Percentiles rank a stretch among this genome's conserved stretches.
phyloP scores from a whole-genome alignment of 2,113 vertebrate genomes.

The Entomyzon cyanotis region DNA sequence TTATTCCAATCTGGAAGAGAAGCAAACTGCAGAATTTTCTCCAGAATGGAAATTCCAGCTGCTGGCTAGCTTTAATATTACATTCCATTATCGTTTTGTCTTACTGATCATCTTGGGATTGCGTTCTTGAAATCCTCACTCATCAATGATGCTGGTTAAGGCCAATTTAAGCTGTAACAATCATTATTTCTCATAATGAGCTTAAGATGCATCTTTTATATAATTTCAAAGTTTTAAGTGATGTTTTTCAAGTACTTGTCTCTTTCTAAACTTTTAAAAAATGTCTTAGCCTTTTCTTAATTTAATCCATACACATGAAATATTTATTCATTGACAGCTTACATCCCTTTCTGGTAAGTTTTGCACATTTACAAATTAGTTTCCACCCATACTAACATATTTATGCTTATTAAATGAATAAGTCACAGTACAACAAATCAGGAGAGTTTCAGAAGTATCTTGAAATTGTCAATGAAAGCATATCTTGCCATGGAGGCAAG shows the following conservation, averaged over 20 bases:
- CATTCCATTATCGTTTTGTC: neutral
- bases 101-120: neutral
- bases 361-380: neutral
- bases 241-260: neutral
- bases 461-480: neutral
- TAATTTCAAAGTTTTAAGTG: neutral
- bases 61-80: neutral
- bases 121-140: neutral
- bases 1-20: constrained; percentile 26
- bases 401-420: neutral
- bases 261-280: neutral
- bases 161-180: neutral
- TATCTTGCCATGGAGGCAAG: neutral
- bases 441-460: neutral
- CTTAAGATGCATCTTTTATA: neutral
- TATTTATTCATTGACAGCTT: neutral
- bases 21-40: constrained; percentile 1
- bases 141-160: neutral
- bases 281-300: neutral
- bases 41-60: constrained; percentile 45
- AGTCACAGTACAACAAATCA: neutral
- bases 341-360: neutral
- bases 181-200: neutral
- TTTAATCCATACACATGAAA: neutral
- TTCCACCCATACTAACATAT: neutral